phyloP scores from a whole-genome alignment of 92 coral and sea anemone species.

The Porites evermanni region DNA sequence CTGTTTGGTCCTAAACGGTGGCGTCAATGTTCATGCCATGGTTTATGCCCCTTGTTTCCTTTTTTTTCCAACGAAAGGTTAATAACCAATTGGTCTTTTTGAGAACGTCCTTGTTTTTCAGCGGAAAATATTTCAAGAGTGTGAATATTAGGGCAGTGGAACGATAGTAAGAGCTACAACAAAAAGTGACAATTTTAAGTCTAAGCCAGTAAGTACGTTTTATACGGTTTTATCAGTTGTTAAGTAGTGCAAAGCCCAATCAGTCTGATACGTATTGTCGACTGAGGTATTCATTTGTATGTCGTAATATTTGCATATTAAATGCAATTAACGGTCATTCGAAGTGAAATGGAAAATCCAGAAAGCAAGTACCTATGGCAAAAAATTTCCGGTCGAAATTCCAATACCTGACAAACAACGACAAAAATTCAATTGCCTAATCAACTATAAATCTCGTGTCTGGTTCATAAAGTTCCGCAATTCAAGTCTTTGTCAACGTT shows the following conservation, averaged over 20 bases:
- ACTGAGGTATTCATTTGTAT: not conserved
- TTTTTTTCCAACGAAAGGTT: not conserved
- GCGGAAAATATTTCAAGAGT: not conserved
- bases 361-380: too few species aligned
- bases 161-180: not conserved
- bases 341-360: not conserved
- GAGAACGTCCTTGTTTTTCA: not conserved
- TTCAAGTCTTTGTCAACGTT: not conserved
- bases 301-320: not conserved
- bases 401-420: not conserved
- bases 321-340: not conserved
- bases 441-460: constrained; percentile 8
- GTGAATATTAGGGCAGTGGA: not conserved
- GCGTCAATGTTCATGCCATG: not conserved
- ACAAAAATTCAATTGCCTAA: constrained; percentile 20
- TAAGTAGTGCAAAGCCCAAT: not conserved
- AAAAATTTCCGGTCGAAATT: constrained; percentile 15
- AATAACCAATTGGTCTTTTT: not conserved
- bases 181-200: not conserved
- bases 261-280: not conserved
- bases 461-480: constrained; percentile 26
- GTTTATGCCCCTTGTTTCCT: not conserved
- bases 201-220: not conserved
- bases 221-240: not conserved
- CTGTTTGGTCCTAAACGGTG: not conserved